Percentiles rank a stretch among this genome's conserved stretches.
phyloP scores from a whole-genome alignment of 2,113 vertebrate species.

The Hyla sarda region DNA sequence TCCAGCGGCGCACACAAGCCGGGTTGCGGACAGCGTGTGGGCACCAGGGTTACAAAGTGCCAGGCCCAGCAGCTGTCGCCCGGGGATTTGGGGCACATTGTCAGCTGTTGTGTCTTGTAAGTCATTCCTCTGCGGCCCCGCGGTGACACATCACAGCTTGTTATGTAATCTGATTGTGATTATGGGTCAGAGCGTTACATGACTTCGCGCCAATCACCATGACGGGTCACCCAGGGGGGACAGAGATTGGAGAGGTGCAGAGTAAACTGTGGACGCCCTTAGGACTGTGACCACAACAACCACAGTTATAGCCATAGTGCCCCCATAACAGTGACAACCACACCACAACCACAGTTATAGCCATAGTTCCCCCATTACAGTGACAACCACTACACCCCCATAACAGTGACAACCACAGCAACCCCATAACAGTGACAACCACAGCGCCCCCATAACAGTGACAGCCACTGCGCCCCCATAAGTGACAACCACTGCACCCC shows the following conservation, averaged over 20 bases:
- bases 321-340: too few species aligned
- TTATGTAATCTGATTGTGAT: slow-evolving; percentile 8
- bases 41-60: not conserved
- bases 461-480: too few species aligned
- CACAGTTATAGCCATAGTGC: too few species aligned
- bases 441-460: too few species aligned
- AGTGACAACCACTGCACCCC: not conserved
- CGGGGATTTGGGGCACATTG: slow-evolving; percentile 18
- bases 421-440: too few species aligned
- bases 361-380: too few species aligned
- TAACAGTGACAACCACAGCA: not conserved
- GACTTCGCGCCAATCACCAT: not conserved
- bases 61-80: not conserved
- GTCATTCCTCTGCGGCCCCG: not conserved
- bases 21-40: too few species aligned
- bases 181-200: not conserved
- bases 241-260: not conserved
- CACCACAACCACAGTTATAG: too few species aligned
- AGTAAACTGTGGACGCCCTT: not conserved
- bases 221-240: not conserved
- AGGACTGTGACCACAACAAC: too few species aligned
- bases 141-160: slow-evolving; percentile 9
- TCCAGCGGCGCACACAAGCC: not conserved
- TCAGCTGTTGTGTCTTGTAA: slow-evolving; percentile 38
- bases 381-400: too few species aligned